phyloP scores from a whole-genome alignment of 2,888 invertebrate species.

The Drosophila recens region DNA sequence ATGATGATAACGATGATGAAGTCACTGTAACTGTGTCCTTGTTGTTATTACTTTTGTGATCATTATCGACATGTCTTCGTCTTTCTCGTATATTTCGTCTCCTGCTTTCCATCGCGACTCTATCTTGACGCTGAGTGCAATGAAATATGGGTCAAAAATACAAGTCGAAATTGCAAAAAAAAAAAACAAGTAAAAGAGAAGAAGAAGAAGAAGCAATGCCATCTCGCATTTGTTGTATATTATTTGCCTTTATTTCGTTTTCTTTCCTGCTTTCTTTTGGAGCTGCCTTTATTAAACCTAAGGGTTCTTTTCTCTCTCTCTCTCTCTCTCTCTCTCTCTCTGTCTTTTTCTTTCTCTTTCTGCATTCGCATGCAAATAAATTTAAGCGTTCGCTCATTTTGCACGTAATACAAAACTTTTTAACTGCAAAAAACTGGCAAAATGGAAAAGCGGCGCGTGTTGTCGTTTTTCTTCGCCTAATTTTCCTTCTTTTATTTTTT shows the following conservation, averaged over 20 bases:
- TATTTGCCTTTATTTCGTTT: conserved; percentile 7
- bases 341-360: background rate
- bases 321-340: background rate
- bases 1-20: conserved; percentile 48
- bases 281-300: background rate
- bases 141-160: conserved; percentile 72
- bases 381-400: conserved; percentile 67
- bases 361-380: conserved; percentile 62
- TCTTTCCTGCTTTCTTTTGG: background rate
- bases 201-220: conserved; percentile 23
- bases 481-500: conserved; percentile 19
- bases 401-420: conserved; percentile 75
- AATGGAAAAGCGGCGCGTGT: conserved; percentile 55
- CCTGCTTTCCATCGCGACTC: conserved; percentile 23
- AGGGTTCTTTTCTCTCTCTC: background rate
- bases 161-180: conserved; percentile 59
- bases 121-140: conserved; percentile 43
- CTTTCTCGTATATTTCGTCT: conserved; percentile 7
- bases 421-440: conserved; percentile 52
- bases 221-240: conserved; percentile 30
- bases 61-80: conserved; percentile 54
- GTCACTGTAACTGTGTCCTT: conserved; percentile 19
- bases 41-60: conserved; percentile 43
- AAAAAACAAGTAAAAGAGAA: background rate
- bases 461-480: conserved; percentile 58